These are phyloP conservation scores for Incurvaria masculella DNA, from an alignment of 2,888 invertebrate species.

Conservation along the genomic window DNA sequence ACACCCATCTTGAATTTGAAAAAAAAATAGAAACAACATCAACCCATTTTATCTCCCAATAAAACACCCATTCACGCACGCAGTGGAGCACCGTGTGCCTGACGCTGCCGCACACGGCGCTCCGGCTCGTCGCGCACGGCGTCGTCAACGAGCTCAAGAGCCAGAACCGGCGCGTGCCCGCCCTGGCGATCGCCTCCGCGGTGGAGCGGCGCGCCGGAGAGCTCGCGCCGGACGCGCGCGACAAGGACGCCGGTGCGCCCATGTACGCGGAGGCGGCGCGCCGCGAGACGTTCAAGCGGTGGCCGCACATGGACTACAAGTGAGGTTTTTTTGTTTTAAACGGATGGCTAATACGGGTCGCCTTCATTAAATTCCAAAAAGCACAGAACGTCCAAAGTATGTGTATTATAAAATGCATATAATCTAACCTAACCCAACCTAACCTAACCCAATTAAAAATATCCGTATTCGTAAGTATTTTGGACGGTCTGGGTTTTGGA, in stretches of 20 bases:
- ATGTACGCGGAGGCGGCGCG: slow-evolving; percentile 94
- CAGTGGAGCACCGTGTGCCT: slow-evolving; percentile 92
- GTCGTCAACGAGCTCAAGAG: slow-evolving; percentile 80
- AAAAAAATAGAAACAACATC: too few species aligned
- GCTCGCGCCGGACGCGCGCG: slow-evolving; percentile 59
- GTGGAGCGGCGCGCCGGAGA: slow-evolving; percentile 83
- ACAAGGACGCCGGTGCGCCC: slow-evolving; percentile 46
- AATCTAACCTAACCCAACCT: too few species aligned
- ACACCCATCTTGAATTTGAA: too few species aligned
- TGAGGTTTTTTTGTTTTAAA: too few species aligned
- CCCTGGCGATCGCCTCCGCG: slow-evolving; percentile 85
- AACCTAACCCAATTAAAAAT: too few species aligned
- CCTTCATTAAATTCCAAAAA: too few species aligned
- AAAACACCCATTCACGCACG: slow-evolving; percentile 22
- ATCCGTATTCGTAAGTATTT: too few species aligned
- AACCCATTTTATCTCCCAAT: too few species aligned
- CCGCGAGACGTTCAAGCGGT: slow-evolving; percentile 86
- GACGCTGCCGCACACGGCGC: slow-evolving; percentile 71
- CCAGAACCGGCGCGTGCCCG: slow-evolving; percentile 80
- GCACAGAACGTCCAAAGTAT: too few species aligned
- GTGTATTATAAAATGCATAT: too few species aligned
- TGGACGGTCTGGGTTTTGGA: too few species aligned
- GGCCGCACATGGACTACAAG: slow-evolving; percentile 98
- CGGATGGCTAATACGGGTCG: too few species aligned
- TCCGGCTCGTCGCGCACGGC: slow-evolving; percentile 76